Evolutionary conservation across 2,113 vertebrate species (phyloP), one percentile per base, ranked within the genome.

Genomic region (Eubucco bourcierii): DNA sequence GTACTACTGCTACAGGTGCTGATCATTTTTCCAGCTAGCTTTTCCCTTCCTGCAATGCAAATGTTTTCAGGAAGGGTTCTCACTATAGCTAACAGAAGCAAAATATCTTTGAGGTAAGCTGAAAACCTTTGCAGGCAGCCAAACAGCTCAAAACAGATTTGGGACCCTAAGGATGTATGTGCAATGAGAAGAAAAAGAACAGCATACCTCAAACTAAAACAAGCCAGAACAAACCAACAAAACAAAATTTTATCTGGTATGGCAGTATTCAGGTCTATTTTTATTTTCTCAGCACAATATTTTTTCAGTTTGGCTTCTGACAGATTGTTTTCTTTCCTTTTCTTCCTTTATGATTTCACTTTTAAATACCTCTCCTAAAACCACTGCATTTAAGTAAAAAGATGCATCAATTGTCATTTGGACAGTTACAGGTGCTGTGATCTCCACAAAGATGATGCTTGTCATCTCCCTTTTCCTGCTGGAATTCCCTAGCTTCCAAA

Each of bases 1-100:
- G 29, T 72, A 31, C 63, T 71, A 76, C 52, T 37, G 15, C 56
- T 79, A 66, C 41, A 88, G 46, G n/a, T 76, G 46, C 24, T 8
- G 46, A 66, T 14, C 2, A 2, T 31, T 95, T 77, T 90, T 87
- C 87, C 75, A 90, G 37, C 9, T 9, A 60, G 18, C 18, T 93
- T 82, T 82, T 89, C 78, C 63, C 81, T 92, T 93, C 50, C 60
- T 82, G 84, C 81, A 84, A 82, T 15, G 50, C 64, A 87, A 72
- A 50, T 59, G 17, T 65, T 82, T 89, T 78, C 81, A 89, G 58
- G 44, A 90, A 77, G 28, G 37, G 14, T 39, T 89, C 79, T 84
- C 46, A 8, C 37, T 21, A 21, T 10, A 76, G n/a, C 39, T 73
- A 60, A 87, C 34, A 76, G 53, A 84, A 88, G 23, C 31, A 24